A percentile compares a stretch with the other conserved stretches of the same genome.
Evolutionary conservation across 2,888 invertebrate species (phyloP).

Genomic region (Zootermopsis nevadensis): DNA sequence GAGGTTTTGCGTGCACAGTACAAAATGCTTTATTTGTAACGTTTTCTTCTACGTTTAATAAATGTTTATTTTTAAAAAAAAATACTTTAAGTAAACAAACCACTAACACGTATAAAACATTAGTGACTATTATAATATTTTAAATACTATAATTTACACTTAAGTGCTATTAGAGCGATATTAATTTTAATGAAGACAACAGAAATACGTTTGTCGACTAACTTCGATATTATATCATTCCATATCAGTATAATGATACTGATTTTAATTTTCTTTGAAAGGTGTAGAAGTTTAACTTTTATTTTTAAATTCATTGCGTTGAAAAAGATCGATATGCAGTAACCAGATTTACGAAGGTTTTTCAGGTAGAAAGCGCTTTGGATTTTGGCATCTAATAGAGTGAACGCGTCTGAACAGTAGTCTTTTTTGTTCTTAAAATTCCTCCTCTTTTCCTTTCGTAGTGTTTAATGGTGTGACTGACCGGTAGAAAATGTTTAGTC

Average conservation of each 20-base stretch:
- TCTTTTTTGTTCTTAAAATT: too few relatives aligned
- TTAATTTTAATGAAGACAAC: not conserved
- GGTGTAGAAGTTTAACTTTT: not conserved
- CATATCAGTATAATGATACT: not conserved
- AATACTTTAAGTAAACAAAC: not conserved
- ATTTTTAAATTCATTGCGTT: not conserved
- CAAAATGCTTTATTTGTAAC: constrained; percentile 7
- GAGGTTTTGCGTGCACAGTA: not conserved
- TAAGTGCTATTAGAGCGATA: not conserved
- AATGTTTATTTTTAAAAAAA: not conserved
- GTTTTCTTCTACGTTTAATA: not conserved
- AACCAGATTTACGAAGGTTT: not conserved
- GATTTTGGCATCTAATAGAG: not conserved
- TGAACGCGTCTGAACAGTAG: too few relatives aligned
- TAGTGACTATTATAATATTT: not conserved
- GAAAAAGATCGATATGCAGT: not conserved
- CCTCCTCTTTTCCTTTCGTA: too few relatives aligned
- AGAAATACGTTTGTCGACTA: not conserved
- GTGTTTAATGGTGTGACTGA: too few relatives aligned
- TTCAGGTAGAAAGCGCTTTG: not conserved
- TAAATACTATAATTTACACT: not conserved
- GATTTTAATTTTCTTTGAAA: not conserved
- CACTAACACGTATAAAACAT: not conserved
- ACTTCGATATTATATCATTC: not conserved
- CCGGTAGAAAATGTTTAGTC: too few relatives aligned